Base-by-base conservation (phyloP, 2,797 vertebrate genomes). In the Holocentrus rufus region DNA sequence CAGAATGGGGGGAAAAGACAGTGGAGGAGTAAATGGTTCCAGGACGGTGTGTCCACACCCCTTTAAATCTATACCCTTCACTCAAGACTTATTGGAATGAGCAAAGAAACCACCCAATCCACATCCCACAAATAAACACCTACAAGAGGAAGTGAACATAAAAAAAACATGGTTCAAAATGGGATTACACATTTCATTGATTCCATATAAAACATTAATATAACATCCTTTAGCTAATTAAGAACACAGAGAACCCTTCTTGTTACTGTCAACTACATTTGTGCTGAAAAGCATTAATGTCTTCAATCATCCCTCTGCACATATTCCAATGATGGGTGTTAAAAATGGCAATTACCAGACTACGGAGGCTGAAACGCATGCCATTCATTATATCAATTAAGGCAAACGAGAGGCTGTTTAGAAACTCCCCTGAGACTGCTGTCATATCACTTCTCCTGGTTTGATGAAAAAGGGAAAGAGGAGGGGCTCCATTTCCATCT, bases 331-430 rank as follows among this genome's bases (percentile, higher is more conserved):
- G 89, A 91, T 88, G 92, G 90, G 90, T 91, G 93, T 91, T 92
- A 94, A 94, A 92, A 92, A 93, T 87, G 92, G 92, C 93, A 94
- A 94, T 95, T 95, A 94, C 81, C 76, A 83, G 87, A 90, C 87
- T 88, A 89, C 72, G 84, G 90, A 92, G 89, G 86, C 89, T 86
- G 89, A 84, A 92, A 91, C 85, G 92, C 85, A 91, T 77, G 87
- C 84, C 85, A 90, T 92, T 94, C 92, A 92, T 95, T 93, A 93
- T 88, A 93, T 92, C 93, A 95, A 94, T 94, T 94, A 94, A 89
- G 80, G 87, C 85, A 93, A 93, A 93, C 83, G 90, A 91, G 90
- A 87, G 88, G 89, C 59, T 74, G 77, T 90, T 92, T 92, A 90
- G 90, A 86, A 88, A 88, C 82, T 93, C 92, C 91, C 91, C 72